These are phyloP conservation scores for Caenorhabditis sp. DNA, from an alignment of 2,888 invertebrate genomes.

Conservation along the genomic window DNA sequence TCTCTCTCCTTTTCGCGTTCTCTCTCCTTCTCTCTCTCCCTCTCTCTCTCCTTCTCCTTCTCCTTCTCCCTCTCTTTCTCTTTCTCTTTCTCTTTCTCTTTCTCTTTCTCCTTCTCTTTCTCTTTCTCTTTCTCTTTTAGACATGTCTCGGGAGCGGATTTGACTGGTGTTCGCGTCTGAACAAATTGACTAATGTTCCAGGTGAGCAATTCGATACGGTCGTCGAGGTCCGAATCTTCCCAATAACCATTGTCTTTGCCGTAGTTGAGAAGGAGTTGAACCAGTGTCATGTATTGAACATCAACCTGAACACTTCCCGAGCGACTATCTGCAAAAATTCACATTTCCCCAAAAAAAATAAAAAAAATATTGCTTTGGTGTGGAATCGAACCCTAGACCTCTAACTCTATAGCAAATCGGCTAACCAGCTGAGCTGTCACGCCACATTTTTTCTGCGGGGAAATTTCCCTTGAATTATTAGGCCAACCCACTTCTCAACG, in stretches of 20 bases:
- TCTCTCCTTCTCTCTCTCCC: constrained; percentile 1
- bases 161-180: constrained; percentile 15
- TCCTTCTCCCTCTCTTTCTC: not conserved
- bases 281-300: constrained; percentile 40
- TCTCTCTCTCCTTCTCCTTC: not conserved
- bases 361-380: no score
- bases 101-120: constrained; percentile 5
- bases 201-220: constrained; percentile 32
- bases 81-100: constrained; percentile 3
- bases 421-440: no score
- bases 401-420: no score
- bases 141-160: not conserved
- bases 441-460: no score
- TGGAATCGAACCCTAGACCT: no score
- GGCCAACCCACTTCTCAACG: constrained; percentile 23
- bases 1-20: not conserved
- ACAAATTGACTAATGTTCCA: constrained; percentile 40
- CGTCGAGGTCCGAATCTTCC: constrained; percentile 37
- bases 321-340: constrained; percentile 24
- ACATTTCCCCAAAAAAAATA: not conserved
- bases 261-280: constrained; percentile 27
- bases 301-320: constrained; percentile 39
- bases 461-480: no score
- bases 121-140: constrained; percentile 2
- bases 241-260: constrained; percentile 39